These are phyloP conservation scores for Plecotus auritus DNA, from an alignment of 2,113 vertebrate genomes.

Conservation along the genomic window DNA sequence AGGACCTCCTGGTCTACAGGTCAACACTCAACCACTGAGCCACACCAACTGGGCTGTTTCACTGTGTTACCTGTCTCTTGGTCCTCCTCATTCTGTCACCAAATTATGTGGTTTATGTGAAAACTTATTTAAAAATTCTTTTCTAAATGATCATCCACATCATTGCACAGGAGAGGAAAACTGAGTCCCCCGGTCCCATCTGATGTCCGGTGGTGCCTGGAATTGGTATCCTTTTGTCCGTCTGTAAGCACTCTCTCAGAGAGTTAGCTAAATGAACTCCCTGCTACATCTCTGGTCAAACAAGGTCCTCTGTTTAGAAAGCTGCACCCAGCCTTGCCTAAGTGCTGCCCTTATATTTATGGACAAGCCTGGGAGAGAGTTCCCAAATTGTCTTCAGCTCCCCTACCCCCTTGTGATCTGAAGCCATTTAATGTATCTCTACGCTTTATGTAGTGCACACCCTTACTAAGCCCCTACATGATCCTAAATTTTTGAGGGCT, in stretches of 20 bases:
- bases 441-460: accelerated
- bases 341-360: not conserved
- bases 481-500: not conserved
- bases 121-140: not conserved
- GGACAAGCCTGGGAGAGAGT: not conserved
- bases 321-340: not conserved
- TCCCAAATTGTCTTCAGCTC: not conserved
- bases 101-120: not conserved
- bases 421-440: not conserved
- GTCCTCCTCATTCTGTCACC: not conserved
- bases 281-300: not conserved
- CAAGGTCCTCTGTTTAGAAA: not conserved
- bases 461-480: not conserved
- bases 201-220: not conserved
- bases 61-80: not conserved
- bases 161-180: not conserved
- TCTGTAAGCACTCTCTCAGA: not conserved
- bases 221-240: not conserved
- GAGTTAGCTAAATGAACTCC: not conserved
- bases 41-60: not conserved
- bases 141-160: not conserved
- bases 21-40: not conserved
- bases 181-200: not conserved
- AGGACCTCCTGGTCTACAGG: too few species aligned
- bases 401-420: not conserved